phyloP scores from a whole-genome alignment of 2,888 invertebrate genomes.

The Hedychridium roseum region DNA sequence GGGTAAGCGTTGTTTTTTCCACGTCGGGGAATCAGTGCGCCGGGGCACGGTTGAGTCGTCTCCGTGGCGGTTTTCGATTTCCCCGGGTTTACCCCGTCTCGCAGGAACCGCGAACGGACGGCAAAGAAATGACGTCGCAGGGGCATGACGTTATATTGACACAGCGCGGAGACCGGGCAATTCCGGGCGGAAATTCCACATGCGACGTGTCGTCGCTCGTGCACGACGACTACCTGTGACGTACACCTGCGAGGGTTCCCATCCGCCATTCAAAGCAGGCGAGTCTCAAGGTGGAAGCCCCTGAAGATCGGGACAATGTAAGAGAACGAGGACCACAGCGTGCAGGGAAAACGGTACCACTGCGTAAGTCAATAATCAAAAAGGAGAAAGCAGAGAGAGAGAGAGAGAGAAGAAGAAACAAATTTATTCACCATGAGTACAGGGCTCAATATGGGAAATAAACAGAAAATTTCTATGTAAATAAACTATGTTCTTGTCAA shows the following conservation, averaged over 20 bases:
- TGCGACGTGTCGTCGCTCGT: slow-evolving; percentile 6
- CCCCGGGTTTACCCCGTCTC: slow-evolving; percentile 1
- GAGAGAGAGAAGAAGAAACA: no score
- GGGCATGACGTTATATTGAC: slow-evolving; percentile 26
- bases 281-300: no score
- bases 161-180: slow-evolving; percentile 28
- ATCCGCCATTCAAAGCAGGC: no score
- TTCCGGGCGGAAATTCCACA: slow-evolving; percentile 22
- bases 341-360: no score
- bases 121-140: slow-evolving; percentile 2
- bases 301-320: no score
- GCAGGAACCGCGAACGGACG: slow-evolving; percentile 3
- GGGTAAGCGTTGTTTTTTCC: slow-evolving; percentile 14
- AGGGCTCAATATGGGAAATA: no score
- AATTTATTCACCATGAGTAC: no score
- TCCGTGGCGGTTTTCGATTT: slow-evolving; percentile 9
- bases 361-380: no score
- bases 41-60: background rate
- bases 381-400: no score
- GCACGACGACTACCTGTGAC: slow-evolving; percentile 9
- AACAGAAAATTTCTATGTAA: no score
- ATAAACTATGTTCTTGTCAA: no score
- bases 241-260: slow-evolving; percentile 9
- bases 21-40: slow-evolving; percentile 16
- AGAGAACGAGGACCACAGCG: no score